Percentiles rank a stretch among this genome's conserved stretches.
phyloP scores from a whole-genome alignment of 2,888 invertebrate genomes.

The Xestobium rufovillosum region DNA sequence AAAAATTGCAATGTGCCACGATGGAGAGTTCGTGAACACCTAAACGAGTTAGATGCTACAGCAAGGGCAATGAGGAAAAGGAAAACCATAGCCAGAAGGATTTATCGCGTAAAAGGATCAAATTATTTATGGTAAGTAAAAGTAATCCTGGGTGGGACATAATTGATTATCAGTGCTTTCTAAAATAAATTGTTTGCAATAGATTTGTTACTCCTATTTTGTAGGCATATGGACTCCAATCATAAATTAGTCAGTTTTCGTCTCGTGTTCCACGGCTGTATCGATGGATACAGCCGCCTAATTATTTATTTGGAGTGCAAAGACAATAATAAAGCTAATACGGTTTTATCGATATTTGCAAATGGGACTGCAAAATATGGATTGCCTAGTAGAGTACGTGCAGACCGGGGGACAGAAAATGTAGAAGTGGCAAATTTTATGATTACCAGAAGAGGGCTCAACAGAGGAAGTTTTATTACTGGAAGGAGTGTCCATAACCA shows the following conservation, averaged over 20 bases:
- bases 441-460: constrained; percentile 11
- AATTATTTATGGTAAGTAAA: constrained; percentile 15
- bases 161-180: constrained; percentile 8
- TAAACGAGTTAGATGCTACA: constrained; percentile 12
- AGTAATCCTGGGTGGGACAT: background rate
- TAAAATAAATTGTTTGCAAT: background rate
- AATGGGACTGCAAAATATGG: constrained; percentile 15
- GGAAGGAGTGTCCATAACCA: constrained; percentile 19
- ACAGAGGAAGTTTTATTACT: constrained; percentile 18
- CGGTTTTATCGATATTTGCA: constrained; percentile 15
- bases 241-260: constrained; percentile 16
- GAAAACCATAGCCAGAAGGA: constrained; percentile 11
- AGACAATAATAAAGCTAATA: constrained; percentile 16
- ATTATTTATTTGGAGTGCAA: constrained; percentile 18
- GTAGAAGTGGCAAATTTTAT: constrained; percentile 18
- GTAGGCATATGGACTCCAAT: constrained; percentile 20
- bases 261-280: constrained; percentile 17
- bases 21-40: constrained; percentile 10
- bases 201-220: constrained; percentile 10
- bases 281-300: constrained; percentile 17
- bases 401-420: constrained; percentile 18
- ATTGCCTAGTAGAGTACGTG: constrained; percentile 17
- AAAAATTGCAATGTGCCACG: constrained; percentile 12
- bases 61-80: constrained; percentile 9
- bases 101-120: constrained; percentile 14